Conservation (phyloP, 2,113 vertebrate genomes). For the Cololabis saira region DNA sequence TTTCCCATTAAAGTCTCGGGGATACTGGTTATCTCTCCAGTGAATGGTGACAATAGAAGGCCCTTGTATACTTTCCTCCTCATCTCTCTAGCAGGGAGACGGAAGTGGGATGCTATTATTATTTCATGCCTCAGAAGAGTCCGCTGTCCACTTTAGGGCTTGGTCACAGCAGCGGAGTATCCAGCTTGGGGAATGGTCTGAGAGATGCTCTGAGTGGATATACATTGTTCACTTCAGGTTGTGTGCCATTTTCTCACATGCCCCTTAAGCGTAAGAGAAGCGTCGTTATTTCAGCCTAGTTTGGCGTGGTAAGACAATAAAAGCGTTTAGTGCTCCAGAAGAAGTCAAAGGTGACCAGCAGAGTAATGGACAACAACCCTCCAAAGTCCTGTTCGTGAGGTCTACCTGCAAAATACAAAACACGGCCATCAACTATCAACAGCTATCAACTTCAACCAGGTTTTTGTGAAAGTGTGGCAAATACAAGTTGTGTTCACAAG, state of each 20-base stretch:
- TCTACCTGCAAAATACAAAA: slow-evolving; percentile 12
- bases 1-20: slow-evolving; percentile 91
- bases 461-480: background rate
- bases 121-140: slow-evolving; percentile 82
- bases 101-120: slow-evolving; percentile 83
- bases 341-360: slow-evolving; percentile 65
- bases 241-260: slow-evolving; percentile 71
- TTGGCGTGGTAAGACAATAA: slow-evolving; percentile 71
- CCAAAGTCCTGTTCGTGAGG: slow-evolving; percentile 26
- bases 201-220: slow-evolving; percentile 74
- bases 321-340: slow-evolving; percentile 64
- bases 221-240: slow-evolving; percentile 72
- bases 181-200: slow-evolving; percentile 68
- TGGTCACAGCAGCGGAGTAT: slow-evolving; percentile 68
- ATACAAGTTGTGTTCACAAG: slow-evolving; percentile 14
- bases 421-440: no score
- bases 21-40: slow-evolving; percentile 68
- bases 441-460: slow-evolving; percentile 4
- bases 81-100: slow-evolving; percentile 58
- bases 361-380: slow-evolving; percentile 54
- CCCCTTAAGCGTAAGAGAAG: slow-evolving; percentile 60
- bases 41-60: slow-evolving; percentile 79
- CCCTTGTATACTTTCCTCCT: slow-evolving; percentile 54
- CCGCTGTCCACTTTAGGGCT: slow-evolving; percentile 75
- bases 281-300: slow-evolving; percentile 76